Evolutionary conservation across 1,140 invertebrate genomes (phyloP).

Genomic region (Lepidurus arcticus): DNA sequence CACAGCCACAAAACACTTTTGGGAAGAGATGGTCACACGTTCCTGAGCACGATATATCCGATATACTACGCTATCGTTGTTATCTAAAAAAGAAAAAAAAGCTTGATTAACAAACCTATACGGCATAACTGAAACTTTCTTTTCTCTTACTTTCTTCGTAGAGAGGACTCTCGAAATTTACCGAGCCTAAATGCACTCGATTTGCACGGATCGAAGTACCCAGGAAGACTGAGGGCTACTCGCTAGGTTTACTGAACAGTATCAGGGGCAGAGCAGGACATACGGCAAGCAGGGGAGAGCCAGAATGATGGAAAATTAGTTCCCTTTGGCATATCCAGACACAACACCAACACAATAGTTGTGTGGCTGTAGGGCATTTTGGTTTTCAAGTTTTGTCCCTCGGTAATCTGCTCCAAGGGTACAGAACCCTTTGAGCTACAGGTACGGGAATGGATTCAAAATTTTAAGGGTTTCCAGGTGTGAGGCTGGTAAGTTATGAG

Average conservation of each 20-base stretch:
- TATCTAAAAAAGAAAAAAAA: neutral
- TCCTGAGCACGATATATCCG: conserved; percentile 5
- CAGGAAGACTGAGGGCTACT: conserved; percentile 3
- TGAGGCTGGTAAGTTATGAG: too few relatives aligned
- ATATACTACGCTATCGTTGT: neutral
- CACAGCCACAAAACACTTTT: conserved; percentile 6
- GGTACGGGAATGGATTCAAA: too few relatives aligned
- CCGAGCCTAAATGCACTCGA: neutral
- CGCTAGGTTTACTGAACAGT: neutral
- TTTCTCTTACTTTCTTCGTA: neutral
- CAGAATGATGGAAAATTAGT: neutral
- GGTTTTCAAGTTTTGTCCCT: neutral
- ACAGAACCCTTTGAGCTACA: neutral
- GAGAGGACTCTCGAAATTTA: neutral
- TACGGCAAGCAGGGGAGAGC: neutral
- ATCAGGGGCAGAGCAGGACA: neutral
- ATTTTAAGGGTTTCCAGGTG: too few relatives aligned
- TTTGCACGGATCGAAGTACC: neutral
- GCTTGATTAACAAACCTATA: neutral
- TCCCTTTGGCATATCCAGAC: conserved; percentile 8
- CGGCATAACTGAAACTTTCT: neutral
- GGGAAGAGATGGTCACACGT: neutral
- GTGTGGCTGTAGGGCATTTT: neutral
- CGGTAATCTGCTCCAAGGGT: neutral
- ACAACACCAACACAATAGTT: neutral